Base-by-base conservation (phyloP, 2,113 vertebrate genomes). In the Regulus satrapa region DNA sequence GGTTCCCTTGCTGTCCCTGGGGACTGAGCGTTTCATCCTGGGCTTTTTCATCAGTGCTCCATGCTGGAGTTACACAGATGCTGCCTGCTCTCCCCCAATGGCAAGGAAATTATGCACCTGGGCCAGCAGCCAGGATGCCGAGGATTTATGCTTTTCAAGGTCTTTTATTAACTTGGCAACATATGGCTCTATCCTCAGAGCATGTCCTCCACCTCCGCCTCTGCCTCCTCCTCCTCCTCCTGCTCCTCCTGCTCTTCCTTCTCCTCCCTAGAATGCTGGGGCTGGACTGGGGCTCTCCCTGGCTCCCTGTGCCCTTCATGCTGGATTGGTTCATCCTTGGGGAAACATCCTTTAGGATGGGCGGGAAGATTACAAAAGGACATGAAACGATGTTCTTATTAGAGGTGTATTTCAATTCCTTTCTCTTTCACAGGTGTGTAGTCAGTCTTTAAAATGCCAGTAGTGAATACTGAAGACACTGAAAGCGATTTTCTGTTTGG, bases 101-200 rank as follows among this genome's bases (percentile, higher is more conserved):
- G 84, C 92, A 74, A 67, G 52, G 84, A 91, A 91, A 87, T 91
- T 45, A 95, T 84, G 93, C 93, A 94, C 92, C 93, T 87, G 95
- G 95, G 95, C 95, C 69, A 87, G 64, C 87, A 95, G 95, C 96
- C 93, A 96, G 89, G 84, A 77, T 38, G 38, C 80, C 21, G n/a
- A 94, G 84, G 80, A 96, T 93, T 97, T 94, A 92, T 84, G 92
- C 93, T 87, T 94, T 94, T 79, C 92, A 94, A 94, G 96, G 92
- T 77, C 93, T 96, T 96, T 94, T 93, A 94, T 93, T 94, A 95
- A 94, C 96, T 94, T 94, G 95, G 88, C 95, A 95, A 93, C 96
- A 93, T 95, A 95, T 80, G 93, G 96, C 92, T 97, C 85, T 95
- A 92, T 91, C 89, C 21, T 3, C 81, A 78, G 89, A 95, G 92